Conservation (phyloP, 92 coral and sea anemone genomes). For the Epizoanthus ramosus region DNA sequence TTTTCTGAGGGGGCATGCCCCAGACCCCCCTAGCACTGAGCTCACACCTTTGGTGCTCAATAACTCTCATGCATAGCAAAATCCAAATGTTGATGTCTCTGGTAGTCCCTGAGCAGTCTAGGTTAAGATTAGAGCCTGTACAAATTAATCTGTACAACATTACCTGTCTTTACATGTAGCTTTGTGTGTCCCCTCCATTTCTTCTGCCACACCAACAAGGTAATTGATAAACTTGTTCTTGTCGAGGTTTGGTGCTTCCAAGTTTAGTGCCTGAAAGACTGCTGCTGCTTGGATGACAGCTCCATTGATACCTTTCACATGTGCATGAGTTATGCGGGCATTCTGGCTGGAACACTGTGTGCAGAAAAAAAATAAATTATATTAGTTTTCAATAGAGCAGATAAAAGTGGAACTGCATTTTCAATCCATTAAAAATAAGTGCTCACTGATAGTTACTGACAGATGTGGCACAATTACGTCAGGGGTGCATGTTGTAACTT, state of each 20-base stretch:
- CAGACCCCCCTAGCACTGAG: too few relatives aligned
- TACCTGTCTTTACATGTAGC: constrained; percentile 16
- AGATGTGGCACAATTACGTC: too few relatives aligned
- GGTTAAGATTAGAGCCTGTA: not conserved
- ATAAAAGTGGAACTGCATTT: not conserved
- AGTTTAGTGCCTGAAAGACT: constrained; percentile 65
- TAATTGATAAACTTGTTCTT: constrained; percentile 73
- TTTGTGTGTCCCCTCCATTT: constrained; percentile 48
- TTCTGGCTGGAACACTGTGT: constrained; percentile 71
- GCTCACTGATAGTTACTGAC: too few relatives aligned
- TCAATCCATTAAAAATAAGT: too few relatives aligned
- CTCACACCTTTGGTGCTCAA: too few relatives aligned
- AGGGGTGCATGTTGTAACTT: too few relatives aligned
- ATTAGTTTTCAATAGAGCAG: not conserved
- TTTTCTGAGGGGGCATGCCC: too few relatives aligned
- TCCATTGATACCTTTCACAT: constrained; percentile 83
- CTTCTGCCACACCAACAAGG: constrained; percentile 71
- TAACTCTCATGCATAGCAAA: too few relatives aligned
- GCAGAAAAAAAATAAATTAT: not conserved
- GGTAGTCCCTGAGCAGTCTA: too few relatives aligned
- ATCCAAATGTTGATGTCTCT: too few relatives aligned
- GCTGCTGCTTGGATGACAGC: constrained; percentile 94
- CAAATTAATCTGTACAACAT: not conserved
- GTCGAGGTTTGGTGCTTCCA: constrained; percentile 74
- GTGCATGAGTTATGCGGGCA: constrained; percentile 91